phyloP scores from a whole-genome alignment of 2,888 invertebrate genomes.

The Chrysomela aeneicollis region DNA sequence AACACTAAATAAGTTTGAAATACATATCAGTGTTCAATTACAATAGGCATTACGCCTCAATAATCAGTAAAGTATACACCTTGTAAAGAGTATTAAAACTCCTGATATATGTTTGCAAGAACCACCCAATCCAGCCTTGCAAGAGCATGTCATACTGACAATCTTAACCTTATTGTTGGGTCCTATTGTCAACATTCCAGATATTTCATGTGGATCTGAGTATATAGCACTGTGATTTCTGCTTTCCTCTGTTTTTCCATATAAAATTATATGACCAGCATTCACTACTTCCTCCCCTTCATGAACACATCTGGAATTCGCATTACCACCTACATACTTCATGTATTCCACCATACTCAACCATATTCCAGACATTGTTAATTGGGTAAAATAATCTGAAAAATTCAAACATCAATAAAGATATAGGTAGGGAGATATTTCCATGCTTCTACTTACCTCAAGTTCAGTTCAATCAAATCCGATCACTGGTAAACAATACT shows the following conservation, averaged over 20 bases:
- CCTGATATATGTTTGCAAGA: constrained; percentile 21
- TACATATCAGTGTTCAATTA: constrained; percentile 7
- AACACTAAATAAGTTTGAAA: background rate
- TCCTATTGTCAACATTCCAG: background rate
- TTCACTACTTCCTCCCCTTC: constrained; percentile 25
- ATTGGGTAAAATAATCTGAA: too few relatives aligned
- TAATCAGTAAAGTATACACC: constrained; percentile 6
- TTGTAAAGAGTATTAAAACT: constrained; percentile 19
- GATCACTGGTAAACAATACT: too few relatives aligned
- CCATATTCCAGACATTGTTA: too few relatives aligned
- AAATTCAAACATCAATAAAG: too few relatives aligned
- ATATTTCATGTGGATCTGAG: constrained; percentile 26
- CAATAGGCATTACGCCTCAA: background rate
- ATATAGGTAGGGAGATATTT: too few relatives aligned
- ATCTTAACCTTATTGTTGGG: background rate
- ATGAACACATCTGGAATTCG: constrained; percentile 19
- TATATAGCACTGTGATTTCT: constrained; percentile 12
- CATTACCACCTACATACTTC: constrained; percentile 13
- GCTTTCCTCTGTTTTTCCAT: constrained; percentile 7
- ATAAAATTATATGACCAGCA: constrained; percentile 27
- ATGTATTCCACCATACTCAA: background rate
- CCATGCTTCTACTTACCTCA: too few relatives aligned
- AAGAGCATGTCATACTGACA: constrained; percentile 6
- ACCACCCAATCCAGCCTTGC: constrained; percentile 20
- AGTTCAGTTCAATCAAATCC: too few relatives aligned